A percentile compares a stretch with the other conserved stretches of the same genome.
These are phyloP conservation scores for Podarcis cretensis DNA, from an alignment of 2,113 vertebrate genomes.

Conservation along the genomic window DNA sequence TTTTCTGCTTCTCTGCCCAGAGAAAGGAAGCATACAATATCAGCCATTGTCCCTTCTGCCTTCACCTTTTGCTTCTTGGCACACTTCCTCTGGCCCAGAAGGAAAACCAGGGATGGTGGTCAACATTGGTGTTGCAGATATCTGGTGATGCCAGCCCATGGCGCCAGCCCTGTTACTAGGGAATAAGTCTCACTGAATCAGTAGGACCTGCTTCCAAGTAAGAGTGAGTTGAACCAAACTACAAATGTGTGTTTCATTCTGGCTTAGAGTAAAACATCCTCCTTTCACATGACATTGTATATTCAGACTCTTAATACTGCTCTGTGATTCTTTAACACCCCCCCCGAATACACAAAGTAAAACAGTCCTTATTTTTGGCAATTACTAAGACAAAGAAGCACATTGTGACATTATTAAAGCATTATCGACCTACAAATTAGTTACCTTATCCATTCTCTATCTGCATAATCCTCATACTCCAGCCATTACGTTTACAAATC, in stretches of 20 bases:
- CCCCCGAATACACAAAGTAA: neutral
- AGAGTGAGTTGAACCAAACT: neutral
- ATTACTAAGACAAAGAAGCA: slow-evolving; percentile 55
- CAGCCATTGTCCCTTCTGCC: neutral
- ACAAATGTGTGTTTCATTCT: slow-evolving; percentile 16
- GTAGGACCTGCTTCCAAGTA: neutral
- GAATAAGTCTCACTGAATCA: neutral
- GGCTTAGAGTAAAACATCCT: slow-evolving; percentile 28
- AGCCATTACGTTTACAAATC: slow-evolving; percentile 67
- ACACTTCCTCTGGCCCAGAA: neutral
- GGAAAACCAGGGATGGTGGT: neutral
- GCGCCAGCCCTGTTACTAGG: neutral
- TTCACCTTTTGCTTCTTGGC: neutral
- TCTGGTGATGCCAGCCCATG: neutral
- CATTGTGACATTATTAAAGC: slow-evolving; percentile 64
- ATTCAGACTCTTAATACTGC: neutral
- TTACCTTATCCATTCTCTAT: slow-evolving; percentile 66
- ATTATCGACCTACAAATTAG: slow-evolving; percentile 63
- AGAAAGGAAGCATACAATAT: neutral
- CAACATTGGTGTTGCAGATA: neutral
- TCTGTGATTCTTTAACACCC: neutral
- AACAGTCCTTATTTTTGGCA: slow-evolving; percentile 55
- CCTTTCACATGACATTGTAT: slow-evolving; percentile 28
- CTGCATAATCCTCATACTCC: slow-evolving; percentile 64
- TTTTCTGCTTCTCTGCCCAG: neutral